Evolutionary conservation across 2,888 invertebrate species (phyloP), one percentile per base, ranked within the genome.

Genomic region (Hydropsyche betteni): DNA sequence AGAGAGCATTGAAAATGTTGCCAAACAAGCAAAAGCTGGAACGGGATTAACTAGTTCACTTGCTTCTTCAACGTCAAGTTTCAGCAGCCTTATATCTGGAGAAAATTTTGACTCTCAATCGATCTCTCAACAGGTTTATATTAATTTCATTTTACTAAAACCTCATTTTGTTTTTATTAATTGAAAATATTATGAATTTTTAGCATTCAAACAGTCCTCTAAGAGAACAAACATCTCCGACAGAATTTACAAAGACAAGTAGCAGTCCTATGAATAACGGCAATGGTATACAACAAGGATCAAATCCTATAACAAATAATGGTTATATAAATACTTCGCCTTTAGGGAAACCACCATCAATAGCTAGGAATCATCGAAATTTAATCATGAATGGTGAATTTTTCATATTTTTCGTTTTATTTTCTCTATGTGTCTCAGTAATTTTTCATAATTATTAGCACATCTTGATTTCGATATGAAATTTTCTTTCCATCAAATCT

Each of bases 1-100:
- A 78, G 95, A 96, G 83, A 94, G 94, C 81, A 96, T 97, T 76
- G 97, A 97, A 86, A 95, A 93, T 83, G 92, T 91, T 24, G 93
- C 92, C 53, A 94, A 93, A 83, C 92, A 92, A 81, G 91, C 92
- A 69, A 90, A 91, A 75, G 75, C 73, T 4, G 64, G 61, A 55
- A 53, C 64, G n/a, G 76, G 73, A 24, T 75, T 74, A 3, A 69
- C 61, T 36, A 68, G 69, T 24, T 77, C 76, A 8, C 77, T 78
- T 44, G 77, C 76, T 6, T 77, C 77, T 38, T 73, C 74, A 34
- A 58, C 74, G 14, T 76, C 75, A 44, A 86, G 86, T 36, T 73
- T 79, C 12, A 78, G 73, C 72, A 79, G 77, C 58, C 75, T 78
- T 12, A 73, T 87, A 84, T 0, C 85, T 86, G 81, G 88, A 84